Conservation (phyloP, 2,113 vertebrate genomes). For the Tursiops truncatus region DNA sequence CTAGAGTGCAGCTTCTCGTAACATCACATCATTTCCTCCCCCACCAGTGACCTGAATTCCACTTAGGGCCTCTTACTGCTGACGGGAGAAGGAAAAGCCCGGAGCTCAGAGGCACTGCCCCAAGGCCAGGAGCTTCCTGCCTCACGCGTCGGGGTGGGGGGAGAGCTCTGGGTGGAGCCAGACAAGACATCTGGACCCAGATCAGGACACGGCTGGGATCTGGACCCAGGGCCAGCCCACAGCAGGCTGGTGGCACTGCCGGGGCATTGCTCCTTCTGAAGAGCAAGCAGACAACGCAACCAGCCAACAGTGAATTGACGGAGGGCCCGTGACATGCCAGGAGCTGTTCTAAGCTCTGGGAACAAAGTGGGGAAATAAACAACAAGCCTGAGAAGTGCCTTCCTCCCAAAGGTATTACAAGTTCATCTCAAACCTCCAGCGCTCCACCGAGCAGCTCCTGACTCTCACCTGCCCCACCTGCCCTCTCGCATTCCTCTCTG, state of each 20-base stretch:
- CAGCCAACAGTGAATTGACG: background rate
- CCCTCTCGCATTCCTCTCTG: background rate
- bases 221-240: background rate
- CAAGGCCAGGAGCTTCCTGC: constrained; percentile 5
- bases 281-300: background rate
- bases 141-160: constrained; percentile 52
- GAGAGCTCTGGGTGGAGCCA: constrained; percentile 31
- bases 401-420: background rate
- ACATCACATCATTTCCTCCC: background rate
- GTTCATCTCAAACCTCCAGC: background rate
- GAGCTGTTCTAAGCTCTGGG: background rate
- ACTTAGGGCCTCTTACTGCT: background rate
- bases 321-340: background rate
- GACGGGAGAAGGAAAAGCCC: background rate
- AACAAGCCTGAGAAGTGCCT: background rate
- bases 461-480: rapidly evolving
- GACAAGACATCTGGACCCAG: constrained; percentile 47
- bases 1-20: background rate
- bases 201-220: background rate
- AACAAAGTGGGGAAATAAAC: background rate
- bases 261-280: rapidly evolving
- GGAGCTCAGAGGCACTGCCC: background rate
- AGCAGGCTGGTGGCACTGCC: background rate
- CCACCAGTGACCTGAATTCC: background rate
- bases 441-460: rapidly evolving